Evolutionary conservation across 2,888 invertebrate genomes (phyloP), one percentile per base, ranked within the genome.

Genomic region (Erebia palarica): DNA sequence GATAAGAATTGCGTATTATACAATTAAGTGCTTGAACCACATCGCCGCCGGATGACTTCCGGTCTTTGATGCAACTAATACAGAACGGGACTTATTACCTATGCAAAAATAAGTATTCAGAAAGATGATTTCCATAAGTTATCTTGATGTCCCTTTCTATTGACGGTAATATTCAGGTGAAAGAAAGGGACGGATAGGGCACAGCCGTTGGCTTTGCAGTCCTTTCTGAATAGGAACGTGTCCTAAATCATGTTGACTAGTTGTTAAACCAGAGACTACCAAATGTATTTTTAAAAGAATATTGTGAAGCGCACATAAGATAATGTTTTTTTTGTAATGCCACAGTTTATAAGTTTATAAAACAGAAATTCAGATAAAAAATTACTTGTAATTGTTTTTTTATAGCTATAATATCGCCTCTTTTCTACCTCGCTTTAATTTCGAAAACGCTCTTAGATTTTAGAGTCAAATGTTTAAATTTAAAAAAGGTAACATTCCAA

Each of bases 291-390:
- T 88, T 86, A 83, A 85, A 84, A 86, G 84, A 80, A 78, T 77
- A 80, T 82, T 79, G 81, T 84, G 82, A 85, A 86, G 88, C 91
- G 92, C 92, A 91, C 91, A 90, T 86, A 79, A 80, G 84, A 82
- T 83, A 88, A 85, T 83, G 21, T 36, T 42, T 81, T 82, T 83
- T 84, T 82, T 81, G 82, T 82, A 79, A 79, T 83, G 82, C 73
- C 73, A 70, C 73, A 69, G 71, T 71, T 66, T 71, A 74, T 55
- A 58, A 49, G 49, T 67, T 67, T 59, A 49, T 58, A 58, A 67
- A 59, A 66, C 44, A 47, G 42, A 18, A 67, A 49, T 49, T n/a
- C 67, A 49, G 27, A 66, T 58, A 42, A 65, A 66, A 61, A 66
- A 63, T 8, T 47, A 8, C 8, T 14, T 51, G 21, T 59, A 49